Percentiles rank a stretch among this genome's conserved stretches.
These are phyloP conservation scores for Chaetura pelagica DNA, from an alignment of 2,113 vertebrate species.

Conservation along the genomic window DNA sequence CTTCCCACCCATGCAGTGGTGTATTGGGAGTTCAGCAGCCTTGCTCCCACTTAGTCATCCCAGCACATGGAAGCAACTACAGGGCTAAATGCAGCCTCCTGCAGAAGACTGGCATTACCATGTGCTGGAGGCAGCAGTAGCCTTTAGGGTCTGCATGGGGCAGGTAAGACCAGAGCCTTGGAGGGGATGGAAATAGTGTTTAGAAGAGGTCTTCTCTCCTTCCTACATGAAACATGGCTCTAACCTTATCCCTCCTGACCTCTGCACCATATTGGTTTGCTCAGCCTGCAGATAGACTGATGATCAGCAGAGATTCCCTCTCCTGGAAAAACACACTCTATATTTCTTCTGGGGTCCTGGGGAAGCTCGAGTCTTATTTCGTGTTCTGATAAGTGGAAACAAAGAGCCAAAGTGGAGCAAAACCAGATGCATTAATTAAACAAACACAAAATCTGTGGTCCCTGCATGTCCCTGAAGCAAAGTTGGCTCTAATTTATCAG, in stretches of 20 bases:
- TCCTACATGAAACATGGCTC: rapidly evolving
- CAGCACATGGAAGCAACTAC: not conserved
- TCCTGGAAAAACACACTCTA: not conserved
- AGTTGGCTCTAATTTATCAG: slow-evolving; percentile 40
- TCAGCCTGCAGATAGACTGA: not conserved
- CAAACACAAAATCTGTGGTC: not conserved
- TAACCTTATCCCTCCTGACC: not conserved
- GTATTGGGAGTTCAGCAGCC: not conserved
- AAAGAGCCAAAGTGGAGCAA: slow-evolving; percentile 52
- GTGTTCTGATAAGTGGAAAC: not conserved
- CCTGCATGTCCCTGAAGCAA: not conserved
- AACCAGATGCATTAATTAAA: slow-evolving; percentile 40
- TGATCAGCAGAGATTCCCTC: not conserved
- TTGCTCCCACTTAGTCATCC: not conserved
- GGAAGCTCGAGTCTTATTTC: not conserved
- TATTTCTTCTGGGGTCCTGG: slow-evolving; percentile 6
- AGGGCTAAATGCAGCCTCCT: not conserved
- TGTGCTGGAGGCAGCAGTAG: not conserved
- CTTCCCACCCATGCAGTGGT: not conserved
- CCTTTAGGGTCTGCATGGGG: not conserved
- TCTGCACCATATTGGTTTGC: rapidly evolving
- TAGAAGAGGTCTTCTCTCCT: not conserved
- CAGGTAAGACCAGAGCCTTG: not conserved
- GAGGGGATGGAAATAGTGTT: not conserved
- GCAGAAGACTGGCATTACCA: rapidly evolving